Evolutionary conservation across 2,797 vertebrate species (phyloP), one percentile per base, ranked within the genome.

Genomic region (Semaprochilodus insignis): DNA sequence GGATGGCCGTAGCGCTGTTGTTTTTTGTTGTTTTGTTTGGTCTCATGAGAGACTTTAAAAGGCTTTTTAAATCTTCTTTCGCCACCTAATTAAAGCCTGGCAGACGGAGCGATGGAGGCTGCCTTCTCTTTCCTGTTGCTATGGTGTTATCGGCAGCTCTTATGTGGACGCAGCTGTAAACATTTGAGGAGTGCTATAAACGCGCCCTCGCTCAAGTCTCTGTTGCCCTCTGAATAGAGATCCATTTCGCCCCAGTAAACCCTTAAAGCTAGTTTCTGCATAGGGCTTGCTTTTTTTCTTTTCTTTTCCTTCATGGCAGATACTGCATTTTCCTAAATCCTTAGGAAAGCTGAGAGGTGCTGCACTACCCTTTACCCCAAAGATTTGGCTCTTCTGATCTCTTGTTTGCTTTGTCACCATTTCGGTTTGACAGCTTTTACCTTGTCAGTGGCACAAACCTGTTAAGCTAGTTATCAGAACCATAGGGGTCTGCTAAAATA

Each of bases 161-260:
- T 87, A 80, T 93, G 91, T 91, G 90, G 90, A 91, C 92, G 91
- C 92, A 91, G 94, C 91, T 93, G 91, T 95, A 94, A 94, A 95
- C 93, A 93, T 93, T 92, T 92, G 92, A 93, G 89, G 88, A 92
- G 93, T 92, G 93, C 93, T 93, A 93, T 92, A 94, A 93, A 94
- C 91, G 92, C 90, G 87, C 92, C 88, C 89, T 90, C 90, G 91
- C 91, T 91, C 90, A 89, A 91, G 87, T 88, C 88, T 83, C 87
- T 85, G 4, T 62, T 74, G 69, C 74, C 81, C 80, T 84, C 83
- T 83, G 82, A 80, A 86, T 81, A 67, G 85, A 80, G 87, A 78
- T 83, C 81, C 77, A 86, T 55, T 51, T 85, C 80, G 63, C 82
- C 88, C 66, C 70, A 81, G 85, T 87, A 80, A 82, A 84, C 85